Evolutionary conservation across 2,113 vertebrate genomes (phyloP), one percentile per base, ranked within the genome.

Genomic region (Micronycteris hirsuta): DNA sequence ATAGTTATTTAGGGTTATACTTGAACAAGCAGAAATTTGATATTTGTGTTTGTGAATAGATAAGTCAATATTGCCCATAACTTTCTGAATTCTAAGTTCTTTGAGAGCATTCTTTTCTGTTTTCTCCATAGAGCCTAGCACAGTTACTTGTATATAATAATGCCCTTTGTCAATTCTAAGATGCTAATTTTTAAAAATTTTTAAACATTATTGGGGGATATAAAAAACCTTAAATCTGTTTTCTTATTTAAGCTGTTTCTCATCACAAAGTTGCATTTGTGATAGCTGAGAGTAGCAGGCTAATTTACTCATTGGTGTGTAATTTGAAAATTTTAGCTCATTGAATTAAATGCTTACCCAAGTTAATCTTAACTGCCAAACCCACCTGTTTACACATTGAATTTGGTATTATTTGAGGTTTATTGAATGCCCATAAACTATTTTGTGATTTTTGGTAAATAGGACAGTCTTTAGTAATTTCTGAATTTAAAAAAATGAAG

Each of bases 361-460:
- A 45, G 10, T 88, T 68, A 16, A 45, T 45, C 8, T 86, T 78
- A 70, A 87, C 49, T 17, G 11, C 65, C 43, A 88, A 76, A 77
- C 16, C n/a, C 28, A 87, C 63, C n/a, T 65, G 17, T 70, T 89
- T 58, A 76, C 52, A 8, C 26, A 15, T n/a, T 58, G 52, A 68
- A 63, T 73, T 91, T 89, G 90, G 3, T 74, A 41, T 77, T 73
- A 82, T 85, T 90, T 94, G 81, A 92, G 61, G n/a, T 52, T 97
- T 45, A 88, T 41, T 78, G 54, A 67, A 43, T 95, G 49, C 41
- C 52, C 28, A 15, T 85, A 80, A 67, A 83, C 19, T 36, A 56
- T 89, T 70, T 86, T 71, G 43, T 91, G 61, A 61, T 52, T 83
- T 95, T 94, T 80, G 43, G 13, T 76, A 22, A 61, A 45, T 67